These are phyloP conservation scores for Griposia aprilina DNA, from an alignment of 2,888 invertebrate genomes.

Conservation along the genomic window DNA sequence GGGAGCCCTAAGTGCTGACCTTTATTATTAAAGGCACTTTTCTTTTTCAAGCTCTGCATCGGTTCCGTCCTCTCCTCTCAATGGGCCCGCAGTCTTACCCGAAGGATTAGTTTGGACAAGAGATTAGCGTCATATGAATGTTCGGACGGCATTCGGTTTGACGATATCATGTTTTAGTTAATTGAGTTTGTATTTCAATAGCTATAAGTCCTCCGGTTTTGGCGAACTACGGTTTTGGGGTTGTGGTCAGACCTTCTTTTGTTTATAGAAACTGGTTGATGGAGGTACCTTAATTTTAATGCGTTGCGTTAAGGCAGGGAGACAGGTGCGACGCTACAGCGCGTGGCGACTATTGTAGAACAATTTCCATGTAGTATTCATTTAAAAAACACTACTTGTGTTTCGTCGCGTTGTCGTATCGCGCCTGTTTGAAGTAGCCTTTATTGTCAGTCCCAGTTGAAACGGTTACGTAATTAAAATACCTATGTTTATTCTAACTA, in stretches of 20 bases:
- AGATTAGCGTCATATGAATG: constrained; percentile 65
- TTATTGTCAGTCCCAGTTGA: too few species aligned
- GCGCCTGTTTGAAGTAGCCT: too few species aligned
- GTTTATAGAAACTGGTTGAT: not conserved
- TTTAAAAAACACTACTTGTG: too few species aligned
- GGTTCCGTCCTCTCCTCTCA: not conserved
- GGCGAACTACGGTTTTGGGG: not conserved
- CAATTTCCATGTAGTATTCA: too few species aligned
- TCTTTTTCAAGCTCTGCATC: not conserved
- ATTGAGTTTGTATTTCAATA: constrained; percentile 57
- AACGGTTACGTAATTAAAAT: too few species aligned
- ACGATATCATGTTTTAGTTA: constrained; percentile 56
- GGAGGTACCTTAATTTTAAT: not conserved
- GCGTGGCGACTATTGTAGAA: too few species aligned
- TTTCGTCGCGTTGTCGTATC: too few species aligned
- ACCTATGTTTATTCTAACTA: too few species aligned
- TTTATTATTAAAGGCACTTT: not conserved
- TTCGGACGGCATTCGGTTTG: constrained; percentile 47
- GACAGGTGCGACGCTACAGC: too few species aligned
- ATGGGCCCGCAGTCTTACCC: constrained; percentile 45
- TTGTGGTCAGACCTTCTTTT: not conserved
- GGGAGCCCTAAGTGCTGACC: too few species aligned
- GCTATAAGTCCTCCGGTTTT: not conserved
- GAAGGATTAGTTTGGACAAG: constrained; percentile 74
- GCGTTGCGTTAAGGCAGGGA: not conserved